phyloP scores from a whole-genome alignment of 2,113 vertebrate genomes.

The Silurus asotus region DNA sequence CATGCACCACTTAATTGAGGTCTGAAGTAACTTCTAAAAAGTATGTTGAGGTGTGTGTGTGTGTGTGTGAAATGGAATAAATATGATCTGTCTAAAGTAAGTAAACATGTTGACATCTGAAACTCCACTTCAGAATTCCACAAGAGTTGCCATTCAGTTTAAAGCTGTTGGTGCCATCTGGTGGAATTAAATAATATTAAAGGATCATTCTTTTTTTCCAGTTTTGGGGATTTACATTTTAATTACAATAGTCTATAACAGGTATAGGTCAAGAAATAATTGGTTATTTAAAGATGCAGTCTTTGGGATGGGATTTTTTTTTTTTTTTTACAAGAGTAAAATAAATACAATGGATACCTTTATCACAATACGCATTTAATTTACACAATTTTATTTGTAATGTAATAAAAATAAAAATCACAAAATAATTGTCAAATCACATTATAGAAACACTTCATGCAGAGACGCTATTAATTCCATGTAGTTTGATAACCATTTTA shows the following conservation, averaged over 20 bases:
- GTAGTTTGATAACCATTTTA: neutral
- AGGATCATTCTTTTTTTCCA: no score
- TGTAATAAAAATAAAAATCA: no score
- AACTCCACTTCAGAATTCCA: neutral
- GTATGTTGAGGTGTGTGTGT: neutral
- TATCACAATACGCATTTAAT: no score
- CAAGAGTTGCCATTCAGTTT: neutral
- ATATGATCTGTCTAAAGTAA: neutral
- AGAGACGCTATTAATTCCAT: neutral
- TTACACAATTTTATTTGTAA: no score
- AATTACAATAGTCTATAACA: no score
- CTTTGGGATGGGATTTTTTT: no score
- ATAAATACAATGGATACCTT: no score
- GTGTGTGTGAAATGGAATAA: neutral
- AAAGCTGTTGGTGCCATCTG: neutral
- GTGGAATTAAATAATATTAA: neutral
- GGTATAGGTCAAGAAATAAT: no score
- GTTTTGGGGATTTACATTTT: no score
- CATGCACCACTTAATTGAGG: neutral
- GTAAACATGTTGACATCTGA: neutral
- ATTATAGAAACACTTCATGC: neutral
- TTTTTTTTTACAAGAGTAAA: no score
- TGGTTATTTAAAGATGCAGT: no score
- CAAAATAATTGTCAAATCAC: neutral
- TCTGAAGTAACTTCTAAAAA: neutral